Evolutionary conservation across 1,140 invertebrate genomes (phyloP).

Genomic region (Wiebesia pumilae): DNA sequence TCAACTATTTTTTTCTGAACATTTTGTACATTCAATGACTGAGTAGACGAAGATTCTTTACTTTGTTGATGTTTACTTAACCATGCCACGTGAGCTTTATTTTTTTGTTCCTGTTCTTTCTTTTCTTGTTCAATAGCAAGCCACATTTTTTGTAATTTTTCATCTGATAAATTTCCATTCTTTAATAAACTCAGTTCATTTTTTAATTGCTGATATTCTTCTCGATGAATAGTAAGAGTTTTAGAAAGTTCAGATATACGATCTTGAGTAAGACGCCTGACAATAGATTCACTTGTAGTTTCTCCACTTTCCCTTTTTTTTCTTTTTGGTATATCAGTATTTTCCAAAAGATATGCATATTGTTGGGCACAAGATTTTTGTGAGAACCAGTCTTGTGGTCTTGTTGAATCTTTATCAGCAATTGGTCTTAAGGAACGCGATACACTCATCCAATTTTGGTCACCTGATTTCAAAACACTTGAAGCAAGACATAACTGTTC

Average conservation of each 20-base stretch:
- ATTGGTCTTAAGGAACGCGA: slow-evolving; percentile 84
- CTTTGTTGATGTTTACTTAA: slow-evolving; percentile 81
- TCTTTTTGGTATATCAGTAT: slow-evolving; percentile 89
- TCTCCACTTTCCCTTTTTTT: slow-evolving; percentile 87
- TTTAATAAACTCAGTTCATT: slow-evolving; percentile 77
- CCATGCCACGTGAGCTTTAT: slow-evolving; percentile 79
- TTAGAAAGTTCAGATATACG: slow-evolving; percentile 85
- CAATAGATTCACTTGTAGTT: slow-evolving; percentile 87
- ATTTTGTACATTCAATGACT: slow-evolving; percentile 51
- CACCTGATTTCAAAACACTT: slow-evolving; percentile 89
- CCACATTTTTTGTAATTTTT: slow-evolving; percentile 83
- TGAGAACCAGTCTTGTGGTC: slow-evolving; percentile 92
- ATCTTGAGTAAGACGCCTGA: slow-evolving; percentile 86
- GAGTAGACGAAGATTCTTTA: slow-evolving; percentile 60
- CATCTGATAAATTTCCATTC: slow-evolving; percentile 78
- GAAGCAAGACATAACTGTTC: slow-evolving; percentile 92
- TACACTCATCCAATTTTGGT: slow-evolving; percentile 96
- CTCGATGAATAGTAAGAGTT: slow-evolving; percentile 80
- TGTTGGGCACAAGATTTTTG: slow-evolving; percentile 94
- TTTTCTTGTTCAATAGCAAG: slow-evolving; percentile 83
- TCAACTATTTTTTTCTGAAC: slow-evolving; percentile 60
- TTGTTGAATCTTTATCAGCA: slow-evolving; percentile 79
- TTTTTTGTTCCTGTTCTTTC: slow-evolving; percentile 80
- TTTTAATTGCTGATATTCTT: slow-evolving; percentile 84
- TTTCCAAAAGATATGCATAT: slow-evolving; percentile 88